These are phyloP conservation scores for Zaprionus lachaisei DNA, from an alignment of 1,140 invertebrate species.

Conservation along the genomic window DNA sequence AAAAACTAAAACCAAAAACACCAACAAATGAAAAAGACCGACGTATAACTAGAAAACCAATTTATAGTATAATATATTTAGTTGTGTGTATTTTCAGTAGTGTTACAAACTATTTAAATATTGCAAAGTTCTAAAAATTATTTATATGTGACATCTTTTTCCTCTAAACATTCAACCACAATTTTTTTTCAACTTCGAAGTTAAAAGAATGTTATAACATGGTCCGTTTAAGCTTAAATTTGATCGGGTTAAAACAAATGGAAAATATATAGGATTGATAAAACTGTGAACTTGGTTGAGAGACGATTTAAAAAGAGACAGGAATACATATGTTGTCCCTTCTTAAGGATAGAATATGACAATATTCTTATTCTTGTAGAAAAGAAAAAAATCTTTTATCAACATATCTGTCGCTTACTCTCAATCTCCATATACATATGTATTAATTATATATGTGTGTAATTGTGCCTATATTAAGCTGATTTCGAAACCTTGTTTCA, in stretches of 20 bases:
- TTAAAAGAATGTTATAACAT: not conserved
- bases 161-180: not conserved
- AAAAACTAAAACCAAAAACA: conserved; percentile 18
- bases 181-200: not conserved
- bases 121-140: conserved; percentile 7
- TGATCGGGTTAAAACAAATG: not conserved
- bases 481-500: not conserved
- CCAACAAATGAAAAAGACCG: not conserved
- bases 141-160: not conserved
- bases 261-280: not conserved
- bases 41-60: not conserved
- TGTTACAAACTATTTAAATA: conserved; percentile 19
- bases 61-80: not conserved
- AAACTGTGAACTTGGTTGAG: not conserved
- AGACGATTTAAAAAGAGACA: not conserved
- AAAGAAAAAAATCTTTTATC: conserved; percentile 17
- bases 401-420: conserved; percentile 48
- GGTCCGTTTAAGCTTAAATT: not conserved
- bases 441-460: not conserved
- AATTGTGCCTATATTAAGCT: not conserved
- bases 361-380: conserved; percentile 56
- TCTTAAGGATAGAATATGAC: conserved; percentile 37
- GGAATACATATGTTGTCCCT: not conserved
- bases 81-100: conserved; percentile 15
- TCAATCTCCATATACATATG: conserved; percentile 2